phyloP scores from a whole-genome alignment of 2,888 invertebrate species.

The Cheilosia vernalis region DNA sequence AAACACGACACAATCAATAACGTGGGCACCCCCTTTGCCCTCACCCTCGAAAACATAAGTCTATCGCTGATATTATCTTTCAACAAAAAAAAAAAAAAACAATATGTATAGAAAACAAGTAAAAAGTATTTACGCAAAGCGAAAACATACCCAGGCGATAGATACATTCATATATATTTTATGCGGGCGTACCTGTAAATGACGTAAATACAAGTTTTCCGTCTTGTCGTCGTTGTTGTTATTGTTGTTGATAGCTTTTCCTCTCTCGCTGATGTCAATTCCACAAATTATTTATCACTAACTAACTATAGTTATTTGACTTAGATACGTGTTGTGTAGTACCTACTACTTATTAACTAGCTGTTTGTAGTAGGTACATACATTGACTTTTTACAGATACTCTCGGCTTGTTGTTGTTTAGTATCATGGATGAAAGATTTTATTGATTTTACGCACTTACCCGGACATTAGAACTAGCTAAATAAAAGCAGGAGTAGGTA shows the following conservation, averaged over 20 bases:
- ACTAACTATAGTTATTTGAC: conserved; percentile 6
- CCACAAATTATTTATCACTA: conserved; percentile 13
- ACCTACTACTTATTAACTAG: conserved; percentile 7
- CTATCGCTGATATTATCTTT: background rate
- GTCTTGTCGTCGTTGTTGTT: conserved; percentile 31
- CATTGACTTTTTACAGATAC: conserved; percentile 11
- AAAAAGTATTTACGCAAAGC: conserved; percentile 35
- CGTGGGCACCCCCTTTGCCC: background rate
- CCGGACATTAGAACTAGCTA: conserved; percentile 43
- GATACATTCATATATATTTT: background rate
- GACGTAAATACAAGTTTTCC: conserved; percentile 54
- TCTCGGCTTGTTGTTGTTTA: conserved; percentile 29
- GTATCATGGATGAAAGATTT: conserved; percentile 6
- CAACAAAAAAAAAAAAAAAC: background rate
- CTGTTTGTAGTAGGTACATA: background rate
- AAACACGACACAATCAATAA: conserved; percentile 32
- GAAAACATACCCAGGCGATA: conserved; percentile 29
- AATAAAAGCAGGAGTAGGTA: conserved; percentile 26
- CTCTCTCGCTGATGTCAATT: conserved; percentile 11
- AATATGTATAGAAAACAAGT: conserved; percentile 1
- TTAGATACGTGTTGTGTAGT: background rate
- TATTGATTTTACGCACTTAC: conserved; percentile 69
- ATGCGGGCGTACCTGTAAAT: conserved; percentile 52
- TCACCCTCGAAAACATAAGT: background rate
- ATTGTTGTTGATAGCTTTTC: conserved; percentile 13